Conservation (phyloP, 2,797 vertebrate genomes). For the Bucorvus abyssinicus region DNA sequence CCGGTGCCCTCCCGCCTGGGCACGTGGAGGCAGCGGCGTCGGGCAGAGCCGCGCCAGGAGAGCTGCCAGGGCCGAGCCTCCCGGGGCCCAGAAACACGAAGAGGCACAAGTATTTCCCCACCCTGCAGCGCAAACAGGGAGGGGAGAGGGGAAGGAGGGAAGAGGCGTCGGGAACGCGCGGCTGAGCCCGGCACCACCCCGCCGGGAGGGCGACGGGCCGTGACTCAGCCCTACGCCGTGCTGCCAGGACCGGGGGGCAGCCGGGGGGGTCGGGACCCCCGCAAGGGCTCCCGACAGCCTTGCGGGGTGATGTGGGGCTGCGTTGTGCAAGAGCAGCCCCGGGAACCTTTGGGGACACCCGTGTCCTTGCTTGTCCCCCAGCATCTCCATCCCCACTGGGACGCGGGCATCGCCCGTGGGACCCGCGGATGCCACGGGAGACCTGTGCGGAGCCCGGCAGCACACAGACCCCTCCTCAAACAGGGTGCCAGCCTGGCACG, state of each 20-base stretch:
- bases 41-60: not conserved
- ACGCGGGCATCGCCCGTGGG: not conserved
- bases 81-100: not conserved
- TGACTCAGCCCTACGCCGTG: not conserved
- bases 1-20: not conserved
- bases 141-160: not conserved
- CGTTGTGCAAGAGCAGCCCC: fast-evolving
- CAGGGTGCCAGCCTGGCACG: fast-evolving
- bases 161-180: not conserved
- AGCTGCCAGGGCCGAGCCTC: not conserved
- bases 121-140: constrained; percentile 55
- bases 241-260: not conserved
- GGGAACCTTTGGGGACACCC: not conserved
- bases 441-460: fast-evolving
- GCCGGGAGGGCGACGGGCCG: not conserved
- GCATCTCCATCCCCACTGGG: not conserved
- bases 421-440: not conserved
- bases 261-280: not conserved
- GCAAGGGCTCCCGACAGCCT: fast-evolving
- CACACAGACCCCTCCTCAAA: not conserved
- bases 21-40: not conserved
- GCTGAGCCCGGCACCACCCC: not conserved
- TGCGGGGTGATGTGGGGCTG: not conserved
- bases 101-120: constrained; percentile 40
- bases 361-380: not conserved